Evolutionary conservation across 1,140 invertebrate species (phyloP), one percentile per base, ranked within the genome.

Genomic region (Gryon sp.): DNA sequence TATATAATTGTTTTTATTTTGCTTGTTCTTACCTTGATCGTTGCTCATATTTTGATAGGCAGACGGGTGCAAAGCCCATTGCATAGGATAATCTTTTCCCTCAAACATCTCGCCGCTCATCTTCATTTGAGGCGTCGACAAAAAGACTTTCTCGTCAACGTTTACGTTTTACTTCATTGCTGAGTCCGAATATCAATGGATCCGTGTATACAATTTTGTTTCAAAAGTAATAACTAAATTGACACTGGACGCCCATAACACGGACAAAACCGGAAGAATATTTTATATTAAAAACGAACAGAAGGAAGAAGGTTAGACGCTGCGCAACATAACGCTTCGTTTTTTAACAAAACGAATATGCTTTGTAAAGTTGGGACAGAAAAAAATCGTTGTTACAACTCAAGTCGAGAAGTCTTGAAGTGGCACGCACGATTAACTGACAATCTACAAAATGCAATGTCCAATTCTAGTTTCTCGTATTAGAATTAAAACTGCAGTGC

Each of bases 11-110:
- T n/a, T n/a, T n/a, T n/a, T n/a, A n/a, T n/a, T n/a, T n/a, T n/a
- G n/a, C n/a, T 38, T 5, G 36, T 28, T 40, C 26, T 55, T 82
- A 90, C 89, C 89, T 89, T 90, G 86, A 76, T 90, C 89, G 20
- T 90, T 89, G 55, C 86, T 88, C 83, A 90, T 87, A 66, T 90
- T 90, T 81, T 92, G 91, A 84, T 93, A 93, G 30, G 92, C 90
- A 40, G 91, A 90, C 12, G 93, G 92, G 90, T 94, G 94, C 15
- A 94, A 84, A 15, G 93, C 92, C 93, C 93, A 94, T 81, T 94
- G 92, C 74, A 92, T 92, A 66, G 91, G 91, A 88, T 92, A 93
- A 66, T 91, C 90, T 59, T 88, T 88, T 38, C 81, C 86, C 36
- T 88, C 87, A 50, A 87, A 89, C 84, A 88, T 88, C 59, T 88